These are phyloP conservation scores for Sisyra nigra DNA, from an alignment of 2,888 invertebrate species.

Conservation along the genomic window DNA sequence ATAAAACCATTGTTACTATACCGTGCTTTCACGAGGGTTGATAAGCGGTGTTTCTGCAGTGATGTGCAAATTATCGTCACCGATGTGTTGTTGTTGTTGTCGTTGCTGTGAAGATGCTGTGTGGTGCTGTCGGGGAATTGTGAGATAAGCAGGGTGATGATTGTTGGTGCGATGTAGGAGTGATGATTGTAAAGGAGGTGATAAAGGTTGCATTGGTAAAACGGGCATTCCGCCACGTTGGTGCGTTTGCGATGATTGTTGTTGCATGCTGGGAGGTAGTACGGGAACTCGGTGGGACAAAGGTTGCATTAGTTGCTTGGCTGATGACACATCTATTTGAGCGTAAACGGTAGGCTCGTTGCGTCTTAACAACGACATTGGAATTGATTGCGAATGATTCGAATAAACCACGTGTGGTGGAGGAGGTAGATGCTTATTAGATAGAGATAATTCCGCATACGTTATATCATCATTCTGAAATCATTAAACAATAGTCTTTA, in stretches of 20 bases:
- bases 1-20: slow-evolving; percentile 11
- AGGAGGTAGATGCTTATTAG: slow-evolving; percentile 6
- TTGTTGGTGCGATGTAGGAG: slow-evolving; percentile 1
- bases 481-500: not conserved
- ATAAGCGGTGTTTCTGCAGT: slow-evolving; percentile 25
- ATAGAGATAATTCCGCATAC: slow-evolving; percentile 35
- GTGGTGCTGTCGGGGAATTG: slow-evolving; percentile 20
- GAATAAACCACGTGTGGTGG: slow-evolving; percentile 24
- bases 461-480: slow-evolving; percentile 34
- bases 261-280: not conserved
- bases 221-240: slow-evolving; percentile 2
- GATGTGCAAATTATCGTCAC: slow-evolving; percentile 18
- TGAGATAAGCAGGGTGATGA: slow-evolving; percentile 21
- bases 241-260: not conserved
- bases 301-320: slow-evolving; percentile 20
- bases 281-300: slow-evolving; percentile 17
- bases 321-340: slow-evolving; percentile 29
- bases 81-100: slow-evolving; percentile 16
- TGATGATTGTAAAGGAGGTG: slow-evolving; percentile 3
- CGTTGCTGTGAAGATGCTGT: slow-evolving; percentile 20
- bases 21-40: slow-evolving; percentile 14
- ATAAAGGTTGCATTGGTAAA: slow-evolving; percentile 2
- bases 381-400: slow-evolving; percentile 23
- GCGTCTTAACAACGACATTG: slow-evolving; percentile 27
- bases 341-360: slow-evolving; percentile 36